phyloP scores from a whole-genome alignment of 2,888 invertebrate species.

The Cephus pulcher region DNA sequence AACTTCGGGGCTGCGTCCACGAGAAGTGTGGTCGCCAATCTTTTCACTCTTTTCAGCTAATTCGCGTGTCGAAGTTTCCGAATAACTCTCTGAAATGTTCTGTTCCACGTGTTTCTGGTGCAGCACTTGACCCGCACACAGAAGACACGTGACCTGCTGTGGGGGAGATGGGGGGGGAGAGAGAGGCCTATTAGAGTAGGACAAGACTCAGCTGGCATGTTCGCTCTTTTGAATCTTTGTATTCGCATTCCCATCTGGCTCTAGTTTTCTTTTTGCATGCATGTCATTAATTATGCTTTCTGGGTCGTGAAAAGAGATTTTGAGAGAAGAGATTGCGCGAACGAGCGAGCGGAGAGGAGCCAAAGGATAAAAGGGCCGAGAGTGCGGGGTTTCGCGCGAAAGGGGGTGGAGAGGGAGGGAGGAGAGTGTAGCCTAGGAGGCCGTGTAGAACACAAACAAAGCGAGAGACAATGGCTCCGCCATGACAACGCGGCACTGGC shows the following conservation, averaged over 20 bases:
- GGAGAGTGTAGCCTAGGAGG: constrained; percentile 2
- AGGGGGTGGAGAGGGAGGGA: background rate
- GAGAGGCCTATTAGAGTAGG: no score
- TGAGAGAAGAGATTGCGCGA: background rate
- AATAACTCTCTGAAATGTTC: no score
- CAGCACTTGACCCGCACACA: no score
- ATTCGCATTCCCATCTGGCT: background rate
- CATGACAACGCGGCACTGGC: constrained; percentile 1
- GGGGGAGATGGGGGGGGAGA: no score
- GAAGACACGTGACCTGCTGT: no score
- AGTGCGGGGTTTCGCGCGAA: background rate
- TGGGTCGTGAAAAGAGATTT: constrained; percentile 6
- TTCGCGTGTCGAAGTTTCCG: background rate
- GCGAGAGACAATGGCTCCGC: constrained; percentile 44
- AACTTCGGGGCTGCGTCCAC: no score
- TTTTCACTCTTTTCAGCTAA: background rate
- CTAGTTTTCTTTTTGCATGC: background rate
- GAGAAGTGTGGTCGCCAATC: background rate
- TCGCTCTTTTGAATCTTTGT: background rate
- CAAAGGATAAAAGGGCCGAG: no score
- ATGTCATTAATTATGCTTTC: constrained; percentile 3
- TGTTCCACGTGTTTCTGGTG: no score
- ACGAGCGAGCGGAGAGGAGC: constrained; percentile 19
- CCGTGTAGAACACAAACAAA: constrained; percentile 38
- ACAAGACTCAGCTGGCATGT: no score